Conservation (phyloP, 1,140 invertebrate species). For the Tetramorium alpestre region DNA sequence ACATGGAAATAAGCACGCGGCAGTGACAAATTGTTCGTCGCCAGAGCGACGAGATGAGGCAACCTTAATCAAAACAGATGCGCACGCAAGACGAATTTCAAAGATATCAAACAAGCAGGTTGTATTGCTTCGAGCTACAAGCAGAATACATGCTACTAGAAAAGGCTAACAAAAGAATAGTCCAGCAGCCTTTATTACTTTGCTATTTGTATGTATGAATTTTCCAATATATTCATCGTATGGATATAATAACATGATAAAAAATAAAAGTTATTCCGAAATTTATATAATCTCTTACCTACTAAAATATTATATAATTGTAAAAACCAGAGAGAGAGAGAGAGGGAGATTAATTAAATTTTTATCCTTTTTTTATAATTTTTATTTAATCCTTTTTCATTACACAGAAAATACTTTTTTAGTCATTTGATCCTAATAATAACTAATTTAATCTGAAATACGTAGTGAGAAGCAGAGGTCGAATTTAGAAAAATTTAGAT, state of each 20-base stretch:
- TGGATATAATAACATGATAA: background rate
- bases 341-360: background rate
- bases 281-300: background rate
- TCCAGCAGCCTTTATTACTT: background rate
- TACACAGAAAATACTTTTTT: background rate
- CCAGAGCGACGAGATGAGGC: slow-evolving; percentile 55
- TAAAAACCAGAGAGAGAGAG: background rate
- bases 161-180: background rate
- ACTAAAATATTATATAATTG: background rate
- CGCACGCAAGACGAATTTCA: slow-evolving; percentile 19
- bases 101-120: slow-evolving; percentile 61
- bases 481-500: background rate
- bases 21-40: slow-evolving; percentile 58
- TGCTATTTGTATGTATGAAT: background rate
- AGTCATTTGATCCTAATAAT: background rate
- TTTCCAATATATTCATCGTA: background rate
- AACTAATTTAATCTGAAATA: background rate
- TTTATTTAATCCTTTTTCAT: background rate
- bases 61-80: slow-evolving; percentile 68
- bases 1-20: slow-evolving; percentile 30
- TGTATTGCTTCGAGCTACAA: slow-evolving; percentile 36
- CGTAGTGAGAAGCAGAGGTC: background rate
- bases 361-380: background rate
- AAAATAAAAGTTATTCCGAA: background rate
- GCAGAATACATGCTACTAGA: background rate